Base-by-base conservation (phyloP, 2,797 vertebrate genomes). In the Danio albolineatus region DNA sequence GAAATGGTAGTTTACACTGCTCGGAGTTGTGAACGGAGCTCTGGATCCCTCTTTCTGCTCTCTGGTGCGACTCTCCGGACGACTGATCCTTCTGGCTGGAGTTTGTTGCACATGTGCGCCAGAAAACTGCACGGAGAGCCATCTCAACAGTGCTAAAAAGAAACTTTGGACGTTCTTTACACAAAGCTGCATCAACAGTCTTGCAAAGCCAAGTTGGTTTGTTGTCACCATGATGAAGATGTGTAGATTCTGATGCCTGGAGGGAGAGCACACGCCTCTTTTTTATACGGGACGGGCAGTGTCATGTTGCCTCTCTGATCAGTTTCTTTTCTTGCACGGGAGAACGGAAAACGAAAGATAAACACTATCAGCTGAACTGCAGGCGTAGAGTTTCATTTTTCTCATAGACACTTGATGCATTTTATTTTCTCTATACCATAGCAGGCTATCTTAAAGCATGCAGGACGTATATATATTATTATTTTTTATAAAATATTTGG, bases 1-100 rank as follows among this genome's bases (percentile, higher is more conserved):
- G 78, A 98, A 98, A 84, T 98, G 97, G 44, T 98, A 99, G 82
- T 98, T 99, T 62, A 98, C 91, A 38, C 85, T 92, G 5, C 84
- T 89, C 5, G 89, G 87, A 2, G 64, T 88, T 0, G 75, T 86
- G 54, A 39, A 39, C 13, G 39, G 36, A 4, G 6, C 4, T 0
- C 16, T 56, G 28, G 70, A 16, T 10, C 36, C 57, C 61, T 0
- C 38, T 6, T 69, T 17, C 9, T 51, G 36, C 7, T n/a, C 19
- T 21, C 36, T 48, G 6, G 4, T 38, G n/a, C 5, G 16, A 10
- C 5, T 76, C 5, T 17, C 16, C 6, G 9, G 19, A 7, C 1
- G 56, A 10, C 21, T 14, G 19, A 6, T 59, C 17, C 0, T 13
- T 13, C 39, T 17, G 4, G 57, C 13, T 44, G 57, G 73, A 36